Conservation (phyloP, 2,797 vertebrate species). For the Myripristis jacobus region DNA sequence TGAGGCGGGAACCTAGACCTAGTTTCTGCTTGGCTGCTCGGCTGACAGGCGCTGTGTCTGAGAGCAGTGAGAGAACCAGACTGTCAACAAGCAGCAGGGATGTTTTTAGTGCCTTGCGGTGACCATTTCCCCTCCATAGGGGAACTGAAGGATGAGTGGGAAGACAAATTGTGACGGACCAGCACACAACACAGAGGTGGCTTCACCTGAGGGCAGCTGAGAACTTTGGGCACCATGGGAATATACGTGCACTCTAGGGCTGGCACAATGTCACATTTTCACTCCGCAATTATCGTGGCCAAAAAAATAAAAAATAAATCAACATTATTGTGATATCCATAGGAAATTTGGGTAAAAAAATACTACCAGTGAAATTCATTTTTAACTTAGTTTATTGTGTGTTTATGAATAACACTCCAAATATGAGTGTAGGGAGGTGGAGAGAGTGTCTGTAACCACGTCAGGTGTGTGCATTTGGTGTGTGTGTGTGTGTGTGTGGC, state of each 20-base stretch:
- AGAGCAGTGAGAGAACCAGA: slow-evolving; percentile 61
- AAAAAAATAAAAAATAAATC: too few relatives aligned
- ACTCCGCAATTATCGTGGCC: too few relatives aligned
- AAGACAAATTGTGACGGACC: slow-evolving; percentile 67
- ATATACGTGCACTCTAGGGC: slow-evolving; percentile 26
- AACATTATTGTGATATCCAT: too few relatives aligned
- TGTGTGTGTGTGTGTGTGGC: too few relatives aligned
- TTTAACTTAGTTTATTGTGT: too few relatives aligned
- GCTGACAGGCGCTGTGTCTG: slow-evolving; percentile 49
- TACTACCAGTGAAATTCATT: too few relatives aligned
- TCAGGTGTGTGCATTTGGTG: too few relatives aligned
- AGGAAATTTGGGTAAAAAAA: too few relatives aligned
- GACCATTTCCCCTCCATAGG: slow-evolving; percentile 53
- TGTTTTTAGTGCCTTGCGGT: slow-evolving; percentile 66
- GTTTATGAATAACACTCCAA: too few relatives aligned
- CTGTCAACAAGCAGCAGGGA: slow-evolving; percentile 73
- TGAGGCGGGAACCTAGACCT: slow-evolving; percentile 13
- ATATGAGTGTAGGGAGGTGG: too few relatives aligned
- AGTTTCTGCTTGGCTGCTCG: slow-evolving; percentile 63
- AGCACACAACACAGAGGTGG: slow-evolving; percentile 34
- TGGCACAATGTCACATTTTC: slow-evolving; percentile 8
- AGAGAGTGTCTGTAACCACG: too few relatives aligned
- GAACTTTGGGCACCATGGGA: slow-evolving; percentile 19
- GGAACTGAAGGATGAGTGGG: slow-evolving; percentile 44
- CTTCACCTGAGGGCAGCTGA: slow-evolving; percentile 28